phyloP scores from a whole-genome alignment of 2,888 invertebrate species.

The Orchestes rusci region DNA sequence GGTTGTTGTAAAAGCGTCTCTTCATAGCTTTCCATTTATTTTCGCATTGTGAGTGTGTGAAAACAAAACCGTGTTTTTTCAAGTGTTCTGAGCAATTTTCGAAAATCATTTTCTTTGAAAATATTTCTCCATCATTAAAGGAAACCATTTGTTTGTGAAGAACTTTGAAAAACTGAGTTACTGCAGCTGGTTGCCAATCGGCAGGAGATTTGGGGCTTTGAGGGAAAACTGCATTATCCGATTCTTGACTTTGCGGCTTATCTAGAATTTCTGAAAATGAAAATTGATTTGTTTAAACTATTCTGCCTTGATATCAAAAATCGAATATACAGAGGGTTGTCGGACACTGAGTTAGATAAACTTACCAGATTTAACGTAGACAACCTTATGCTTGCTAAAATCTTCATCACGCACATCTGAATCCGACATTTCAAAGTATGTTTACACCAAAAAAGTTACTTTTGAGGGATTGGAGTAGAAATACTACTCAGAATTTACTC shows the following conservation, averaged over 20 bases:
- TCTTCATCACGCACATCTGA: conserved; percentile 7
- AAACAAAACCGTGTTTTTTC: conserved; percentile 8
- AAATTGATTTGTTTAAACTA: too few relatives aligned
- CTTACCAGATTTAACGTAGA: conserved; percentile 14
- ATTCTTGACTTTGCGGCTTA: too few relatives aligned
- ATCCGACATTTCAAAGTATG: too few relatives aligned
- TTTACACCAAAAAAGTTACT: too few relatives aligned
- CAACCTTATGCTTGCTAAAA: conserved; percentile 13
- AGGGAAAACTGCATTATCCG: not conserved
- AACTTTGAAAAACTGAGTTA: conserved; percentile 3
- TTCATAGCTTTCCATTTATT: conserved; percentile 20
- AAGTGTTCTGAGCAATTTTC: conserved; percentile 9
- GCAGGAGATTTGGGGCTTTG: not conserved
- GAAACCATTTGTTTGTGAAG: conserved; percentile 3
- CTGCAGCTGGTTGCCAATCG: conserved; percentile 14
- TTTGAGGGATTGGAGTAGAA: too few relatives aligned
- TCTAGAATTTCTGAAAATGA: too few relatives aligned
- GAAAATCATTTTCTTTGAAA: conserved; percentile 11
- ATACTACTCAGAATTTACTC: too few relatives aligned
- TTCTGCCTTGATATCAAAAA: too few relatives aligned
- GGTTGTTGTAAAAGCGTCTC: conserved; percentile 7
- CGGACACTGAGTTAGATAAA: too few relatives aligned
- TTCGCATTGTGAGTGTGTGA: conserved; percentile 13
- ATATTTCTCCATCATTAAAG: conserved; percentile 8
- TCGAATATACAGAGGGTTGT: too few relatives aligned